Base-by-base conservation (phyloP, 1,140 invertebrate species). In the Andricus grossulariae region DNA sequence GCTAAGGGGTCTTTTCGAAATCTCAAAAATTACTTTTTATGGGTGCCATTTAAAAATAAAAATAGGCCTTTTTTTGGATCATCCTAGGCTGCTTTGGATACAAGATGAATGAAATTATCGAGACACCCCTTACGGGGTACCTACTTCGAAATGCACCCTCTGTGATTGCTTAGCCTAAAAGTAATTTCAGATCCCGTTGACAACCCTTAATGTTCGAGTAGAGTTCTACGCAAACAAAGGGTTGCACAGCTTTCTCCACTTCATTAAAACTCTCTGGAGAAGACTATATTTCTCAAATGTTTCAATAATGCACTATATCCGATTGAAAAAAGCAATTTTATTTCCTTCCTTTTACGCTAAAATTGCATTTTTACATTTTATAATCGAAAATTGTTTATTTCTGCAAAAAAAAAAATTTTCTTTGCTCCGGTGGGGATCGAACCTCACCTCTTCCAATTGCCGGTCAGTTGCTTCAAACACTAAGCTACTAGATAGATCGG, bases 141-240 rank as follows among this genome's bases (percentile, higher is more conserved):
- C 80, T 83, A 74, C 74, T 87, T 74, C 80, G 81, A 86, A 85
- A 87, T 88, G 87, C 85, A 88, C 86, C 87, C 83, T 80, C 78
- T 18, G 49, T 72, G 70, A 80, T 77, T 81, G 85, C 84, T 79
- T 77, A 83, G 73, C 73, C 83, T 85, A 11, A 80, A 83, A 85
- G 83, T 82, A 87, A 88, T 88, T 87, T 86, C 78, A 78, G 81
- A 84, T 84, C 76, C 79, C 74, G 79, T 71, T 79, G 72, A 82
- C 75, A 52, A 57, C 77, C 74, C 82, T 80, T 82, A 79, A 84
- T 74, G 83, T 85, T 86, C 84, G 78, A 72, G 71, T 78, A 82
- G 84, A 79, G 70, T 73, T 74, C 66, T 18, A 71, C 50, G 81
- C 81, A 88, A 87, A 87, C 83, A 85, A 87, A 82, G 87, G 84